These are phyloP conservation scores for Xylota segnis DNA, from an alignment of 2,888 invertebrate genomes.

Conservation along the genomic window DNA sequence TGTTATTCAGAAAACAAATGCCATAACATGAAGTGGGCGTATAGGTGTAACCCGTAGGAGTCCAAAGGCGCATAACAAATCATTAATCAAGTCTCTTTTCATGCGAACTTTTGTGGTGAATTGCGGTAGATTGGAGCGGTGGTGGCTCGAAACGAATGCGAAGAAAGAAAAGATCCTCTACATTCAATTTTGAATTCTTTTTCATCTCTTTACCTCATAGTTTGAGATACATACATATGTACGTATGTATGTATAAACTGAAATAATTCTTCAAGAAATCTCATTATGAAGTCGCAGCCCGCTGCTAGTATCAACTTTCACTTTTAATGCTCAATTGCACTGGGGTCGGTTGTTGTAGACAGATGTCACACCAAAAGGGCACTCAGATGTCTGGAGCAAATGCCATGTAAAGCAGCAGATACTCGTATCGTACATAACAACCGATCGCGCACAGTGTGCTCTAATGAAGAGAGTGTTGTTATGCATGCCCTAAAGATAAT, in stretches of 20 bases:
- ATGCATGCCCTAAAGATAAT: constrained; percentile 53
- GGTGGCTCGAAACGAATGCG: not conserved
- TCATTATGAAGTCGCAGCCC: constrained; percentile 18
- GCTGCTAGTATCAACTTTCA: constrained; percentile 65
- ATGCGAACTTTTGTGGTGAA: not conserved
- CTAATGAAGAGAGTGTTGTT: constrained; percentile 11
- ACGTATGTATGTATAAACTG: no score
- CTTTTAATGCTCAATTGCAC: constrained; percentile 44
- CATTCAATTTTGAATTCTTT: constrained; percentile 6
- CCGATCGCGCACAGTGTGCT: constrained; percentile 28
- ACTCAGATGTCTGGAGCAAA: constrained; percentile 33
- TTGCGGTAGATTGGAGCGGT: not conserved
- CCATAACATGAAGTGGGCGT: constrained; percentile 12
- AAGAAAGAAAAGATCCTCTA: constrained; percentile 12
- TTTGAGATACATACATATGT: no score
- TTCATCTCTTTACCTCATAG: not conserved
- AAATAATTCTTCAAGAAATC: constrained; percentile 31
- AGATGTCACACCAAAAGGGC: constrained; percentile 68
- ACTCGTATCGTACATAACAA: not conserved
- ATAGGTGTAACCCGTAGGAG: constrained; percentile 7
- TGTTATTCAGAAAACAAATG: constrained; percentile 3
- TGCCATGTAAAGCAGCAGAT: constrained; percentile 32
- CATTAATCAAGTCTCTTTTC: constrained; percentile 58
- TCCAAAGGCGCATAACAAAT: constrained; percentile 45
- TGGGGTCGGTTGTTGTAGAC: constrained; percentile 26